phyloP scores from a whole-genome alignment of 1,140 invertebrate species.

The Melanaphis sacchari region DNA sequence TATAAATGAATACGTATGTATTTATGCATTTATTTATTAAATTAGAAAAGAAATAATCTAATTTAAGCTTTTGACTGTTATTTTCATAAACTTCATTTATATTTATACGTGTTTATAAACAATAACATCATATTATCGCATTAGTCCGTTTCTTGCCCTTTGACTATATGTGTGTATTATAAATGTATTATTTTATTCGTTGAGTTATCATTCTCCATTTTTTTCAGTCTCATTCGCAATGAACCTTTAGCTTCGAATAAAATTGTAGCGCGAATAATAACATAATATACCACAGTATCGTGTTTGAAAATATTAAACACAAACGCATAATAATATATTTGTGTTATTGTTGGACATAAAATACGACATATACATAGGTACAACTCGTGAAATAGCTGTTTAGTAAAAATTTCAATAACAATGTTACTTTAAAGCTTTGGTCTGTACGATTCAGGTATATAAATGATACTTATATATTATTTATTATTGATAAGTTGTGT shows the following conservation, averaged over 20 bases:
- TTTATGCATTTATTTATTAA: no score
- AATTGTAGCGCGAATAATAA: not conserved
- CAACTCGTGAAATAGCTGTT: not conserved
- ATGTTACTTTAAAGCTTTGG: not conserved
- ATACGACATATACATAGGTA: not conserved
- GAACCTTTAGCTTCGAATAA: not conserved
- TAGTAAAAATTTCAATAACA: not conserved
- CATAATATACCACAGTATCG: not conserved
- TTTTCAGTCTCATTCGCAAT: not conserved
- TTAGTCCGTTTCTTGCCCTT: not conserved
- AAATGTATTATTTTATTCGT: not conserved
- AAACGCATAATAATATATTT: not conserved
- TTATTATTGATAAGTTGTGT: not conserved
- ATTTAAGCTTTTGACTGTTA: not conserved
- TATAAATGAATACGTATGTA: no score
- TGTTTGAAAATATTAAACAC: not conserved
- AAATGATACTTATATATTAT: not conserved
- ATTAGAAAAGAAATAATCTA: not conserved
- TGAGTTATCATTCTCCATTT: not conserved
- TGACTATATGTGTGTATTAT: not conserved
- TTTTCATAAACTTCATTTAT: not conserved
- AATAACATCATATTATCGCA: not conserved
- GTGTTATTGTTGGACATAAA: not conserved
- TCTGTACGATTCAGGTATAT: not conserved
- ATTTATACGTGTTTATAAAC: not conserved